phyloP scores from a whole-genome alignment of 2,888 invertebrate species.

The Sthenelais limicola region DNA sequence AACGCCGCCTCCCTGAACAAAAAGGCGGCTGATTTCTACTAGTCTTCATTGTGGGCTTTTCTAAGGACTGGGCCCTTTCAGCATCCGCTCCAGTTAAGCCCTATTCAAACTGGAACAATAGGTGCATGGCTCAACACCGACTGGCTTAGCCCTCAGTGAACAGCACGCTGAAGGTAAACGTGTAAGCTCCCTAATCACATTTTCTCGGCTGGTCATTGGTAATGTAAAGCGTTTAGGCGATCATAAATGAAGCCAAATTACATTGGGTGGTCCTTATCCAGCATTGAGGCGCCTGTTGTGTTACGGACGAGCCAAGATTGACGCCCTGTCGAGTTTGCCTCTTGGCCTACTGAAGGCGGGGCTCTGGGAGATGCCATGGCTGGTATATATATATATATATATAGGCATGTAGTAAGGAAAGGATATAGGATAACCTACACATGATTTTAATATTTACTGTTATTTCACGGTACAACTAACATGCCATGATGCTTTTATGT shows the following conservation, averaged over 20 bases:
- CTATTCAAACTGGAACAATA: constrained; percentile 15
- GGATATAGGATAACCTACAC: too few relatives aligned
- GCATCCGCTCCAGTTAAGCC: constrained; percentile 26
- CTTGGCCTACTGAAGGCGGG: neutral
- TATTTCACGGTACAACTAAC: too few relatives aligned
- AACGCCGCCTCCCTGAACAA: constrained; percentile 18
- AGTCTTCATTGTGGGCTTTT: constrained; percentile 9
- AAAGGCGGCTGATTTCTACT: constrained; percentile 30
- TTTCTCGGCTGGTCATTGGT: too few relatives aligned
- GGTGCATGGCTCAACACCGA: constrained; percentile 12
- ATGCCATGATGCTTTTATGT: too few relatives aligned
- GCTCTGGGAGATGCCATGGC: neutral
- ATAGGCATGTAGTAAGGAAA: too few relatives aligned
- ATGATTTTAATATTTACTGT: too few relatives aligned
- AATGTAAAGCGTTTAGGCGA: constrained; percentile 20
- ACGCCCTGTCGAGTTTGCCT: too few relatives aligned
- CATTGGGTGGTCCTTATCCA: constrained; percentile 7
- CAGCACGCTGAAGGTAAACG: constrained; percentile 1
- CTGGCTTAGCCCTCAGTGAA: neutral
- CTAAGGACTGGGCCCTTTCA: neutral
- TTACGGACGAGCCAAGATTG: too few relatives aligned
- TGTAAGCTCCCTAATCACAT: constrained; percentile 10
- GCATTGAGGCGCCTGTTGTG: constrained; percentile 2
- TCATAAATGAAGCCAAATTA: constrained; percentile 21
- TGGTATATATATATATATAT: too few relatives aligned